Evolutionary conservation across 1,140 invertebrate genomes (phyloP).

Genomic region (Drosophila pandora): DNA sequence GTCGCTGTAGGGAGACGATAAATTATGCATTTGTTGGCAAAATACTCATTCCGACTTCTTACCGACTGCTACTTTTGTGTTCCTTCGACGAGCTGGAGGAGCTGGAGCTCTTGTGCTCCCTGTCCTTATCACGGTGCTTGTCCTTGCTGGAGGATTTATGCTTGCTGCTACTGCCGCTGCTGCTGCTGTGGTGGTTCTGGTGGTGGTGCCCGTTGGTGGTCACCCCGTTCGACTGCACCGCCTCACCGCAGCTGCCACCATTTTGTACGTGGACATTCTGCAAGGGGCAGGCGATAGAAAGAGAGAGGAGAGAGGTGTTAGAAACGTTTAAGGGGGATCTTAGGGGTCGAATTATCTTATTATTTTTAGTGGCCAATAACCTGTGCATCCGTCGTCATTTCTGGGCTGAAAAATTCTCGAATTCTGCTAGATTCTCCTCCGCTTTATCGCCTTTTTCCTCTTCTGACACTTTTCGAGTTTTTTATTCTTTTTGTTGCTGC

Average conservation of each 20-base stretch:
- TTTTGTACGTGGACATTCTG: constrained; percentile 78
- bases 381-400: constrained; percentile 22
- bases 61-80: constrained; percentile 84
- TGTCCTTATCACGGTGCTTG: constrained; percentile 84
- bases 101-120: constrained; percentile 84
- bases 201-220: constrained; percentile 85
- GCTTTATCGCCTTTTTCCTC: background rate
- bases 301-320: background rate
- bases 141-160: constrained; percentile 87
- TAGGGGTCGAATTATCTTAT: background rate
- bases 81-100: constrained; percentile 72
- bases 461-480: background rate
- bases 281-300: constrained; percentile 4
- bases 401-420: background rate
- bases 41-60: background rate
- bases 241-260: constrained; percentile 65
- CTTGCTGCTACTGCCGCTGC: constrained; percentile 86
- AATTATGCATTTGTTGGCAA: background rate
- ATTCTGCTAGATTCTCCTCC: background rate
- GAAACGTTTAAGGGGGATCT: background rate
- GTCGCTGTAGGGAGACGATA: constrained; percentile 48
- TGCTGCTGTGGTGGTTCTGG: constrained; percentile 84
- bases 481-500: background rate
- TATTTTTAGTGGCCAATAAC: constrained; percentile 14
- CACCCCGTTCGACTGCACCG: constrained; percentile 80